Evolutionary conservation across 2,888 invertebrate species (phyloP), one percentile per base, ranked within the genome.

Genomic region (Ceraclea dissimilis): DNA sequence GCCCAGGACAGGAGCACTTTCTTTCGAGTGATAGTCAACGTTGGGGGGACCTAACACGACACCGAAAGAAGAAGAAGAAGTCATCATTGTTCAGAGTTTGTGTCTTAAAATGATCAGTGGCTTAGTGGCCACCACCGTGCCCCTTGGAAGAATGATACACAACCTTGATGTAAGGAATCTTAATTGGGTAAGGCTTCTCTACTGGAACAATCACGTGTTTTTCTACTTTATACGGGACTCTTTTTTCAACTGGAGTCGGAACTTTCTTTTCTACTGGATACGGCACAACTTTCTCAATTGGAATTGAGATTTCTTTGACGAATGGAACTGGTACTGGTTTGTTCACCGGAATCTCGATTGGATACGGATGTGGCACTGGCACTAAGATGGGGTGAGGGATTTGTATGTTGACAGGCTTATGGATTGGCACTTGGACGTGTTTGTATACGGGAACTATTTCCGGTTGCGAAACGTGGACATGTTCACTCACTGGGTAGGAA

Each of bases 201-300:
- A 86, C 83, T 0, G 81, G 81, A n/a, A 85, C 83, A 2, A 83
- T 79, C 11, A 85, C 70, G 65, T 85, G 85, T 62, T 84, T 85
- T 44, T 85, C 77, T 0, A 86, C 84, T 54, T 81, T 81, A 19
- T 85, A 83, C 1, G 86, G 86, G 2, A 85, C 83, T 1, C 83
- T 82, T 65, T 85, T 86, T 59, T 85, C 79, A 55, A 81, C 80
- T 0, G 85, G 84, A 26, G 84, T 81, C 31, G 82, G 82, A 0
- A 85, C 81, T 2, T 74, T 72, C 64, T 79, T 85, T 62, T 85
- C 84, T 0, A 86, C 84, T 0, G 84, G 82, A 65, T 84, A 85
- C 1, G 86, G 86, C 2, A 86, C 84, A 20, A 85, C 85, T 66
- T 85, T 86, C 64, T 86, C 86, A 0, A 86, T 81, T 0, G 85